Conservation (phyloP, 2,888 invertebrate genomes). For the Argynnis bischoffii region DNA sequence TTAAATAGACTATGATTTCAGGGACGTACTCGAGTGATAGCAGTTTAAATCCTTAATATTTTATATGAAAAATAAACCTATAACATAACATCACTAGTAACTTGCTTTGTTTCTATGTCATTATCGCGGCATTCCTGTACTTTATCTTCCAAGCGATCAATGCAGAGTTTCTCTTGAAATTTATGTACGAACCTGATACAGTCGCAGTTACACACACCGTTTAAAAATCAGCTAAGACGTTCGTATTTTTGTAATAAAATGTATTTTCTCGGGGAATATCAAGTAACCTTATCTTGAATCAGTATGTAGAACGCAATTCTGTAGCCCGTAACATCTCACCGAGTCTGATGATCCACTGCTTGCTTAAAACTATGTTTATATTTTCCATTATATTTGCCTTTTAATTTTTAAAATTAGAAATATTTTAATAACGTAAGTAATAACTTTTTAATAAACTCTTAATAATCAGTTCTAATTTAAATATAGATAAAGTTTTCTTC, state of each 20-base stretch:
- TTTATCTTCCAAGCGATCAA: slow-evolving; percentile 1
- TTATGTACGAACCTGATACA: slow-evolving; percentile 5
- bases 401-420: too few species aligned
- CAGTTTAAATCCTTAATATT: too few species aligned
- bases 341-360: slow-evolving; percentile 7
- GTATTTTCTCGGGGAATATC: slow-evolving; percentile 27
- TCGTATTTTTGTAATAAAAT: slow-evolving; percentile 25
- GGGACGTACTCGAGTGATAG: too few species aligned
- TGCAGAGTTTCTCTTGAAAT: slow-evolving; percentile 15
- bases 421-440: too few species aligned
- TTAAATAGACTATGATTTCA: too few species aligned
- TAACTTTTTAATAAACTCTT: too few species aligned
- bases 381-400: too few species aligned
- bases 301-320: slow-evolving; percentile 21
- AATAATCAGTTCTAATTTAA: too few species aligned
- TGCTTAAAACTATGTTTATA: neutral
- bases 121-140: neutral
- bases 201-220: slow-evolving; percentile 16
- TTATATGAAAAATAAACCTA: too few species aligned
- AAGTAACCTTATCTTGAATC: slow-evolving; percentile 32
- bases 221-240: slow-evolving; percentile 15
- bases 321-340: slow-evolving; percentile 6
- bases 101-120: neutral
- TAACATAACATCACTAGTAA: neutral
- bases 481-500: too few species aligned